These are phyloP conservation scores for Leptopterna dolabrata DNA, from an alignment of 2,888 invertebrate genomes.

Conservation along the genomic window DNA sequence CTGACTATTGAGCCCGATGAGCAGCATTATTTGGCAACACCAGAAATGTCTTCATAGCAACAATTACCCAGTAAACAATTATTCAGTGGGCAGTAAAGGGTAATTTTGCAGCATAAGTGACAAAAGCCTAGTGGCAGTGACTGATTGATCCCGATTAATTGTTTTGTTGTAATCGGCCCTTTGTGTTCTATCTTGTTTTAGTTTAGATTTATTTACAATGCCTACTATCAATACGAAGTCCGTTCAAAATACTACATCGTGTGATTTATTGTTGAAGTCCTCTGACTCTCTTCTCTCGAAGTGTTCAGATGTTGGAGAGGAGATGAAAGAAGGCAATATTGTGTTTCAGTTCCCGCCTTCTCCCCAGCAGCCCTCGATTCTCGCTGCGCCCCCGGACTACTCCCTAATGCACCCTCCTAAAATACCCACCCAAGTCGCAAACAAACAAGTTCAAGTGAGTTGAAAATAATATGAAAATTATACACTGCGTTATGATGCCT, in stretches of 20 bases:
- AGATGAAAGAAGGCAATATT: constrained; percentile 42
- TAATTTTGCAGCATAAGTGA: too few species aligned
- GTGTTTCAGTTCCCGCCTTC: constrained; percentile 78
- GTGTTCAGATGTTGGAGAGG: constrained; percentile 6
- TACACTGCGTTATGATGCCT: too few species aligned
- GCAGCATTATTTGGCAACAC: too few species aligned
- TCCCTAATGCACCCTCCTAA: constrained; percentile 69
- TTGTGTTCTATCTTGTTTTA: too few species aligned
- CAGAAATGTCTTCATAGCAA: too few species aligned
- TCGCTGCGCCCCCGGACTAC: constrained; percentile 67
- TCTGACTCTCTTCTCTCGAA: constrained; percentile 1
- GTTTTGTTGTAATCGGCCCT: too few species aligned
- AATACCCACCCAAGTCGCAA: constrained; percentile 70
- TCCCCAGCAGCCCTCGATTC: constrained; percentile 73
- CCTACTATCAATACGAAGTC: not conserved
- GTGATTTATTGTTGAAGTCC: not conserved
- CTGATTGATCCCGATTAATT: too few species aligned
- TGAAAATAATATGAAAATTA: constrained; percentile 62
- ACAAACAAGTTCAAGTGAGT: constrained; percentile 75
- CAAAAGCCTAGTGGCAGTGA: too few species aligned
- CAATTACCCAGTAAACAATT: too few species aligned
- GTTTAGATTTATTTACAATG: not conserved
- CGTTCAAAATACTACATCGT: not conserved
- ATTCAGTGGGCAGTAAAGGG: too few species aligned
- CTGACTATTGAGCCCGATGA: too few species aligned